Conservation (phyloP, 2,888 invertebrate species). For the Tinea pellionella region DNA sequence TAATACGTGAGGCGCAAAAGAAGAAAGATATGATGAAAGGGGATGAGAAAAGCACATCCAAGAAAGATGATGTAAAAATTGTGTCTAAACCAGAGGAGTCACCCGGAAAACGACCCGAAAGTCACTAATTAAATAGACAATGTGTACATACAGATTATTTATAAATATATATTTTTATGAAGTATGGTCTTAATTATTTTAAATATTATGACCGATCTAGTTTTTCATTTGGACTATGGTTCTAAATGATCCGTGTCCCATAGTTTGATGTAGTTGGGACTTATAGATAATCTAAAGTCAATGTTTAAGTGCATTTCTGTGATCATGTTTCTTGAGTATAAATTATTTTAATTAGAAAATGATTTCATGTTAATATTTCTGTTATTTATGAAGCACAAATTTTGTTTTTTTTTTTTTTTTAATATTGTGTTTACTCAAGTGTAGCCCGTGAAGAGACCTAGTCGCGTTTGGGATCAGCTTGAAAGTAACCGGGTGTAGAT, state of each 20-base stretch:
- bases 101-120: slow-evolving; percentile 42
- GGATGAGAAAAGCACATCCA: slow-evolving; percentile 25
- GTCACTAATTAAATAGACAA: slow-evolving; percentile 31
- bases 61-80: slow-evolving; percentile 34
- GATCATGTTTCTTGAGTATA: background rate
- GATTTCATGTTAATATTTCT: no score
- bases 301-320: background rate
- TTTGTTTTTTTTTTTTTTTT: no score
- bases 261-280: background rate
- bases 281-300: background rate
- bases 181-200: background rate
- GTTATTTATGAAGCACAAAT: no score
- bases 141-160: slow-evolving; percentile 14
- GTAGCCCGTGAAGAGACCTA: no score
- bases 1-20: slow-evolving; percentile 56
- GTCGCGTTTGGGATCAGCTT: no score
- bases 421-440: no score
- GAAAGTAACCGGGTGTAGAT: no score
- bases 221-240: no score
- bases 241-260: no score
- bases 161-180: background rate
- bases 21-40: slow-evolving; percentile 51
- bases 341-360: background rate
- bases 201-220: background rate
- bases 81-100: slow-evolving; percentile 36